These are phyloP conservation scores for Nasonovia ribisnigri DNA, from an alignment of 2,888 invertebrate species.

Conservation along the genomic window DNA sequence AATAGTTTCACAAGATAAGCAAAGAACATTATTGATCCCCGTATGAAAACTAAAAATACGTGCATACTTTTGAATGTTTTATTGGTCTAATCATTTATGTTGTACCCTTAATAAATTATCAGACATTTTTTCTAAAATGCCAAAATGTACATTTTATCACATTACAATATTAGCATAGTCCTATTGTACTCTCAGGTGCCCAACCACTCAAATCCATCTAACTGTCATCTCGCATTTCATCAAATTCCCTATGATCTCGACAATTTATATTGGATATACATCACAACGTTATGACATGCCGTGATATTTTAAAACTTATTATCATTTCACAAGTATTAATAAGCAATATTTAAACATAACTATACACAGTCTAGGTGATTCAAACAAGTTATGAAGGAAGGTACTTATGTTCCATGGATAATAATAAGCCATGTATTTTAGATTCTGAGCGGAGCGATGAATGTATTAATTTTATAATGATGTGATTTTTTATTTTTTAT, in stretches of 20 bases:
- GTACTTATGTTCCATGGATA: not conserved
- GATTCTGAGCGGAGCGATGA: too few relatives aligned
- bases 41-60: not conserved
- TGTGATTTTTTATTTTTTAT: too few relatives aligned
- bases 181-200: slow-evolving; percentile 21
- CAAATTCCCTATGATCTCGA: slow-evolving; percentile 1
- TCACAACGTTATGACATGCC: not conserved
- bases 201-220: not conserved
- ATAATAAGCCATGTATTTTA: not conserved
- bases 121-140: slow-evolving; percentile 27
- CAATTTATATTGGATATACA: not conserved
- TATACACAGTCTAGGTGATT: not conserved
- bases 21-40: not conserved
- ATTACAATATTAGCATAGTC: not conserved
- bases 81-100: not conserved
- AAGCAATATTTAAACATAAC: not conserved
- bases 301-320: slow-evolving; percentile 25
- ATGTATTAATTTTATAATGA: too few relatives aligned
- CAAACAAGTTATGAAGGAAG: not conserved
- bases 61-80: not conserved
- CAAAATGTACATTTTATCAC: slow-evolving; percentile 36
- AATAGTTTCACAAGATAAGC: not conserved
- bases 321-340: not conserved
- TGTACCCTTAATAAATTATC: slow-evolving; percentile 22
- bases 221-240: slow-evolving; percentile 21